Conservation (phyloP, 2,113 vertebrate species). For the Saguinus midas region DNA sequence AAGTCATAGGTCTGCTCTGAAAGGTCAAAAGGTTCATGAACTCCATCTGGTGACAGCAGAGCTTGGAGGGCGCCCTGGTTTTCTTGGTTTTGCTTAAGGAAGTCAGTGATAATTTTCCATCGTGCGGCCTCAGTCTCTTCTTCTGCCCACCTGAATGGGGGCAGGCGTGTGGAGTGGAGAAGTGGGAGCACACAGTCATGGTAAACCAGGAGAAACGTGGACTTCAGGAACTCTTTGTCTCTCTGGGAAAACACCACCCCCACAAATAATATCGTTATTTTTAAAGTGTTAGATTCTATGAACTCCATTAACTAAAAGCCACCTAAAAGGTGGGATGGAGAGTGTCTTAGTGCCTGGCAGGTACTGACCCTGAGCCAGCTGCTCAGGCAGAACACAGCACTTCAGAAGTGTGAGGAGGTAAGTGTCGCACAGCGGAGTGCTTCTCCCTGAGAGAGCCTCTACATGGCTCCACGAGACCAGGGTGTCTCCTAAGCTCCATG, state of each 20-base stretch:
- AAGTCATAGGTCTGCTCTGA: slow-evolving; percentile 93
- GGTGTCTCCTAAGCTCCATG: background rate
- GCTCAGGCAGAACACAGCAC: background rate
- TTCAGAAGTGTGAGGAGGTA: background rate
- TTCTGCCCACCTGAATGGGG: slow-evolving; percentile 88
- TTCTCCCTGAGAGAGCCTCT: background rate
- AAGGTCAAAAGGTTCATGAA: slow-evolving; percentile 91
- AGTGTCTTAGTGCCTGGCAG: background rate
- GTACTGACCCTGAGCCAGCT: background rate
- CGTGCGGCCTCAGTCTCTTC: slow-evolving; percentile 87
- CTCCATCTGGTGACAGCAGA: slow-evolving; percentile 82
- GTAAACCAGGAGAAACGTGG: slow-evolving; percentile 89
- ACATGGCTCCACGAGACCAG: background rate
- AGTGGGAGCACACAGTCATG: slow-evolving; percentile 89
- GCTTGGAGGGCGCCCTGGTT: slow-evolving; percentile 69
- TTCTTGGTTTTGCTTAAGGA: slow-evolving; percentile 79
- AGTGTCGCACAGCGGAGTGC: rapidly evolving
- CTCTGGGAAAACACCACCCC: slow-evolving; percentile 83
- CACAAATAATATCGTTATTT: background rate
- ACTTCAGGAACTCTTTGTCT: slow-evolving; percentile 88
- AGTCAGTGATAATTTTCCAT: slow-evolving; percentile 85
- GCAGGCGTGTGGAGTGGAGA: slow-evolving; percentile 85
- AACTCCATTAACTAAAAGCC: background rate
- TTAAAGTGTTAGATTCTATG: background rate
- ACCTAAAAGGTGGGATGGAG: rapidly evolving